Evolutionary conservation across 2,113 vertebrate species (phyloP).

Genomic region (Girardinichthys multiradiatus): DNA sequence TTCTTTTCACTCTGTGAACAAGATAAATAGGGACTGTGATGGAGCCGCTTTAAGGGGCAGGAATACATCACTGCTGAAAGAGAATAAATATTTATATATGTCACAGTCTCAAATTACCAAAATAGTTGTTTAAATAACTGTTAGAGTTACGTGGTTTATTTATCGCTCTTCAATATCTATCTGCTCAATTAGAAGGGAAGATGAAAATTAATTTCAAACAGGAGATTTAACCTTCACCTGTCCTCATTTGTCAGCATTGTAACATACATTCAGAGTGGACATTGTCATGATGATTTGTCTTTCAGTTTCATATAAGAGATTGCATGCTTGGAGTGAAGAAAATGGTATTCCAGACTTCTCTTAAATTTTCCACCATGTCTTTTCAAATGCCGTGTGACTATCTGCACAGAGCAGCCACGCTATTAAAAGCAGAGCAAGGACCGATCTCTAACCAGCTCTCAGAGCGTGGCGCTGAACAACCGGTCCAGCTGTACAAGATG

Average conservation of each 20-base stretch:
- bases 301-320: too few relatives aligned
- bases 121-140: neutral
- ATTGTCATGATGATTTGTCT: too few relatives aligned
- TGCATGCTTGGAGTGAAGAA: too few relatives aligned
- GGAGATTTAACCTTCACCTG: too few relatives aligned
- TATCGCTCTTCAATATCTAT: neutral
- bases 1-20: too few relatives aligned
- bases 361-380: neutral
- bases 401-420: neutral
- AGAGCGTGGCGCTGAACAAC: neutral
- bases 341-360: neutral
- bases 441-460: neutral
- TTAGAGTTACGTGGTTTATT: neutral
- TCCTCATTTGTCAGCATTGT: too few relatives aligned
- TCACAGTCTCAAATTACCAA: neutral
- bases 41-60: constrained; percentile 25
- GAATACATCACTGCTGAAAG: constrained; percentile 43
- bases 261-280: too few relatives aligned
- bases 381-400: neutral
- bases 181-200: too few relatives aligned
- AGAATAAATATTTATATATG: constrained; percentile 5
- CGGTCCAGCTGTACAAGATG: neutral
- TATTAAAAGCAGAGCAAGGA: neutral
- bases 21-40: constrained; percentile 26
- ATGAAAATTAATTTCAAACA: too few relatives aligned